phyloP scores from a whole-genome alignment of 2,113 vertebrate genomes.

The Tychaedon coryphoeus region DNA sequence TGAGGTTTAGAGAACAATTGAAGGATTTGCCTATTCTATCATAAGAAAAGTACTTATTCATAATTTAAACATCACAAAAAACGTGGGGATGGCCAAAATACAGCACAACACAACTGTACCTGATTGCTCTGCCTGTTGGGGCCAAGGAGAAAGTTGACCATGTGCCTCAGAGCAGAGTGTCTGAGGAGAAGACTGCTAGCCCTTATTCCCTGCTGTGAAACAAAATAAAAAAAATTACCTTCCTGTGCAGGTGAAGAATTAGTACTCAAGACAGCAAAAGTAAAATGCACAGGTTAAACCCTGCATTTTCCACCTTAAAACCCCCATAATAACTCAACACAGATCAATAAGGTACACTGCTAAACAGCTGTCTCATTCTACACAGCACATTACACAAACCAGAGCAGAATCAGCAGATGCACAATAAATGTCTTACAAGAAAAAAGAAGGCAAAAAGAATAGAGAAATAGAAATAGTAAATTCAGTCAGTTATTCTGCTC shows the following conservation, averaged over 20 bases:
- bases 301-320: background rate
- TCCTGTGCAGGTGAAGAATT: background rate
- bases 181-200: constrained; percentile 89
- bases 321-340: accelerated
- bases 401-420: background rate
- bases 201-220: constrained; percentile 81
- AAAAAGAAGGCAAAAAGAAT: background rate
- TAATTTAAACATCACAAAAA: background rate
- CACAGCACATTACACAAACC: background rate
- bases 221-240: background rate
- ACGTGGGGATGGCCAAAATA: background rate
- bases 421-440: background rate
- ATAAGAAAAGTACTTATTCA: background rate
- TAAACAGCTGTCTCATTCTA: background rate
- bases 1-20: background rate
- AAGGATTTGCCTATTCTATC: background rate
- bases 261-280: background rate
- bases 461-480: background rate
- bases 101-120: constrained; percentile 66
- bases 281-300: background rate
- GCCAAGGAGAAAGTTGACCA: constrained; percentile 93
- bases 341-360: background rate
- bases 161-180: constrained; percentile 89
- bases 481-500: background rate
- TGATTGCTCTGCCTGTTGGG: constrained; percentile 88